phyloP scores from a whole-genome alignment of 2,888 invertebrate species.

The Druceiella hillmani region DNA sequence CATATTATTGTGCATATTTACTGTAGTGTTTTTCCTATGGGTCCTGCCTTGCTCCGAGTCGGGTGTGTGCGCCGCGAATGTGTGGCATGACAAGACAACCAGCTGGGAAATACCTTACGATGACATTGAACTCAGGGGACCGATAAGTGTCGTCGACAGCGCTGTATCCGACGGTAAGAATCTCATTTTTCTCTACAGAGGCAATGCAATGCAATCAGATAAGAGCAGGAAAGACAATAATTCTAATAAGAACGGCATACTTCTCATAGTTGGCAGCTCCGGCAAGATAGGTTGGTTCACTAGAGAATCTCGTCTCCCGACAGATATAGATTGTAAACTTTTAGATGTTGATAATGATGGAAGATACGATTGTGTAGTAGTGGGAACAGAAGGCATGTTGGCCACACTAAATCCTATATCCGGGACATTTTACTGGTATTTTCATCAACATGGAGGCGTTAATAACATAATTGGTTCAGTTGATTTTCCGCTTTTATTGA shows the following conservation, averaged over 20 bases:
- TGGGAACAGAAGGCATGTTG: slow-evolving; percentile 60
- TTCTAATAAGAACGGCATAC: slow-evolving; percentile 58
- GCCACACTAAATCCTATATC: slow-evolving; percentile 50
- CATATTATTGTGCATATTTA: slow-evolving; percentile 63
- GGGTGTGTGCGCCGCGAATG: slow-evolving; percentile 56
- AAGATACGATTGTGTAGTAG: slow-evolving; percentile 67
- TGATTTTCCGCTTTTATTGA: slow-evolving; percentile 65
- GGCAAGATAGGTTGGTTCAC: slow-evolving; percentile 73
- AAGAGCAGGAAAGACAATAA: slow-evolving; percentile 36
- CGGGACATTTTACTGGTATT: slow-evolving; percentile 54
- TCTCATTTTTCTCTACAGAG: slow-evolving; percentile 68
- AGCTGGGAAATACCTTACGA: slow-evolving; percentile 66
- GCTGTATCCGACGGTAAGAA: slow-evolving; percentile 60
- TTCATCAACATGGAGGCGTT: slow-evolving; percentile 49
- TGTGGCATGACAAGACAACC: slow-evolving; percentile 53
- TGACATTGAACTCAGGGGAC: slow-evolving; percentile 63
- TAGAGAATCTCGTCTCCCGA: slow-evolving; percentile 61
- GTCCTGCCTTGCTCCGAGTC: slow-evolving; percentile 69
- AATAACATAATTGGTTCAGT: slow-evolving; percentile 52
- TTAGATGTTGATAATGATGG: slow-evolving; percentile 69
- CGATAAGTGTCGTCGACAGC: slow-evolving; percentile 63
- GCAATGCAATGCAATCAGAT: slow-evolving; percentile 55
- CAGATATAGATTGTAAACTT: slow-evolving; percentile 66
- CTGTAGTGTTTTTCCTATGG: slow-evolving; percentile 70
- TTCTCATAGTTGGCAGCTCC: slow-evolving; percentile 62